Evolutionary conservation across 2,888 invertebrate genomes (phyloP).

Genomic region (Dynastes maya): DNA sequence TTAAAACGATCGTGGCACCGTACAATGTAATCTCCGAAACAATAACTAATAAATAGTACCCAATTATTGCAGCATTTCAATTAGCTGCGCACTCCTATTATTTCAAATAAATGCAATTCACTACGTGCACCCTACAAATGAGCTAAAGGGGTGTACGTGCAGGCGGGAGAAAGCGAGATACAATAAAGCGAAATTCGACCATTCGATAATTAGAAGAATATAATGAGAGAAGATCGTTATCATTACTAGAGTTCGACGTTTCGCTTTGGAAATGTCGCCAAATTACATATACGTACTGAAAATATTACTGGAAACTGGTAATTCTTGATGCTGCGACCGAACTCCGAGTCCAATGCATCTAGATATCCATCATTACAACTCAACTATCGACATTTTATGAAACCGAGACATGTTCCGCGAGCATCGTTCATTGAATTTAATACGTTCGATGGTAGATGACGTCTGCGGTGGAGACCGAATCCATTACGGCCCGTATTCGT

Average conservation of each 20-base stretch:
- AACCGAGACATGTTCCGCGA: slow-evolving; percentile 20
- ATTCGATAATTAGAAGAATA: slow-evolving; percentile 18
- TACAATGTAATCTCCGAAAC: background rate
- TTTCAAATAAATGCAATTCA: background rate
- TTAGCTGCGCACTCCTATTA: background rate
- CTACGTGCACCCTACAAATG: background rate
- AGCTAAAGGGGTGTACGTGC: background rate
- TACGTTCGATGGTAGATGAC: background rate
- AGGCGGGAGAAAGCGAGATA: background rate
- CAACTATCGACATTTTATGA: slow-evolving; percentile 1
- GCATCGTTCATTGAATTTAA: slow-evolving; percentile 17
- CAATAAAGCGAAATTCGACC: background rate
- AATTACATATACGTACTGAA: slow-evolving; percentile 26
- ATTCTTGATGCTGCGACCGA: background rate
- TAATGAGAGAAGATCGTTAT: slow-evolving; percentile 9
- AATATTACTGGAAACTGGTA: slow-evolving; percentile 32
- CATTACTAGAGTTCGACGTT: background rate
- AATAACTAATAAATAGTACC: background rate
- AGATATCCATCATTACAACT: background rate
- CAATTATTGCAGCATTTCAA: background rate
- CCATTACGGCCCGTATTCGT: too few relatives aligned
- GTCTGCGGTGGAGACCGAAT: too few relatives aligned
- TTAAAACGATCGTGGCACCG: too few relatives aligned
- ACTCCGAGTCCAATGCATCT: too few relatives aligned
- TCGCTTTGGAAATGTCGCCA: slow-evolving; percentile 12